Evolutionary conservation across 2,113 vertebrate species (phyloP).

Genomic region (Triplophysa rosa): DNA sequence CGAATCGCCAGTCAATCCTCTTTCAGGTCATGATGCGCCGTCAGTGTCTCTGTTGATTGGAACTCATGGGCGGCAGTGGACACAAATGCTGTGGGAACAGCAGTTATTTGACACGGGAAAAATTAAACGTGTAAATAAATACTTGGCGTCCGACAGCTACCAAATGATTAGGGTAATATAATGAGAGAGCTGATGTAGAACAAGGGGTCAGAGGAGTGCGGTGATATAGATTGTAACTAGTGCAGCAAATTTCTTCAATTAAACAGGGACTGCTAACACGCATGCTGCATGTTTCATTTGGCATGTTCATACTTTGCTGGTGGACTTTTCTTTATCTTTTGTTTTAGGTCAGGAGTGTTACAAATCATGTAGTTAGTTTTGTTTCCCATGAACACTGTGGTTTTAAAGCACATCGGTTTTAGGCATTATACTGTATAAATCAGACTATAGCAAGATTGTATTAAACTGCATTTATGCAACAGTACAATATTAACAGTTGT

Average conservation of each 20-base stretch:
- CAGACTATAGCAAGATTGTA: too few species aligned
- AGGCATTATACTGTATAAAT: too few species aligned
- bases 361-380: too few species aligned
- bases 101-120: constrained; percentile 31
- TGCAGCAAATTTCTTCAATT: constrained; percentile 33
- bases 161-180: constrained; percentile 24
- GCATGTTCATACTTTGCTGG: too few species aligned
- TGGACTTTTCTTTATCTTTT: too few species aligned
- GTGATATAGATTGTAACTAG: not conserved
- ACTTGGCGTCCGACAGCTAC: constrained; percentile 17
- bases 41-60: constrained; percentile 38
- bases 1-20: constrained; percentile 66
- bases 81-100: constrained; percentile 26
- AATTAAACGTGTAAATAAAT: constrained; percentile 46
- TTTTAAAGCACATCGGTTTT: too few species aligned
- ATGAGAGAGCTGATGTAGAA: constrained; percentile 29
- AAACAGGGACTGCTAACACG: not conserved
- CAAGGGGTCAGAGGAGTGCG: not conserved
- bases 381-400: too few species aligned
- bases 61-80: constrained; percentile 35
- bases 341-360: too few species aligned
- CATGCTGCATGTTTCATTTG: too few species aligned
- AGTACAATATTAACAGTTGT: too few species aligned
- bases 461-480: too few species aligned
- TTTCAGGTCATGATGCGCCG: constrained; percentile 48